Conservation (phyloP, 1,140 invertebrate genomes). For the Brachionus rotundiformis region DNA sequence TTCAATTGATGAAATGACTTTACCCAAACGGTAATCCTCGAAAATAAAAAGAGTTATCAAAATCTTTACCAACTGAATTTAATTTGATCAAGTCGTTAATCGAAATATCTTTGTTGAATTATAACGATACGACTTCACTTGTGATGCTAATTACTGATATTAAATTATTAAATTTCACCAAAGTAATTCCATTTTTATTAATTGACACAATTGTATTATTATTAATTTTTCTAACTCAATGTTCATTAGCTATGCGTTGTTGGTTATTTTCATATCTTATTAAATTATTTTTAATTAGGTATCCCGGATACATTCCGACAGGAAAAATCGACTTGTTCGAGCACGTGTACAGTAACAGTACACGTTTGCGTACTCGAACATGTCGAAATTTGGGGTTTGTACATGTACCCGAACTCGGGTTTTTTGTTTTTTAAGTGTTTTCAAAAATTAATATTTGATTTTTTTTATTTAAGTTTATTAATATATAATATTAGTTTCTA, state of each 20-base stretch:
- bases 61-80: no score
- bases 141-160: no score
- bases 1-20: no score
- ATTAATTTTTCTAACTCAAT: neutral
- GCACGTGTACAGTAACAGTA: neutral
- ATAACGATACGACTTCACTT: no score
- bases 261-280: neutral
- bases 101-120: no score
- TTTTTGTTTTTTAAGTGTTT: neutral
- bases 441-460: neutral
- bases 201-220: neutral
- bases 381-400: neutral
- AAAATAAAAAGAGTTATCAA: no score
- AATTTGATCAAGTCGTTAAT: no score
- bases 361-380: neutral
- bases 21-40: no score
- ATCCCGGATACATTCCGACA: neutral
- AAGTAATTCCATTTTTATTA: neutral
- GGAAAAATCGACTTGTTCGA: neutral
- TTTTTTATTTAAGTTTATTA: neutral
- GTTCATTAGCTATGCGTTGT: neutral
- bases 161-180: no score
- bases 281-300: no score
- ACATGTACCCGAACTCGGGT: neutral
- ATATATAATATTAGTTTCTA: constrained; percentile 9